Conservation (phyloP, 2,888 invertebrate species). For the Phytoseiulus persimilis region DNA sequence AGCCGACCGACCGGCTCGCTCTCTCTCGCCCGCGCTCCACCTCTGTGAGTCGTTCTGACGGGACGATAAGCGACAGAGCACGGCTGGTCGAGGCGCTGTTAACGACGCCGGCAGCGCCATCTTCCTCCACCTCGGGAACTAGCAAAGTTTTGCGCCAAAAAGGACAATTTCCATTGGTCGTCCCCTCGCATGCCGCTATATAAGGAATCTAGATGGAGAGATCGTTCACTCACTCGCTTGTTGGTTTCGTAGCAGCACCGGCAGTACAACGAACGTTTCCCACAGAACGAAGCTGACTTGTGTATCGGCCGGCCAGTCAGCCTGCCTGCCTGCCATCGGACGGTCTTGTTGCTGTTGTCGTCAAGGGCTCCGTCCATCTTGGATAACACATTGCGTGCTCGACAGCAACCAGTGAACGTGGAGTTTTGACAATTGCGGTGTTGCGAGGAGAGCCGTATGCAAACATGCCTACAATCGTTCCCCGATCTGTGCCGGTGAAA, state of each 20-base stretch:
- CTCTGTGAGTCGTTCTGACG: background rate
- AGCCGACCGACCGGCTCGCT: background rate
- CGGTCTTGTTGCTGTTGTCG: background rate
- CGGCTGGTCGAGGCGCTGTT: background rate
- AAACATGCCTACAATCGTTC: constrained; percentile 34
- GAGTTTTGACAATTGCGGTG: background rate
- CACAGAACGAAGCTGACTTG: background rate
- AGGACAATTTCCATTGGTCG: background rate
- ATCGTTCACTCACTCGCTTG: constrained; percentile 5
- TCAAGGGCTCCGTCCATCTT: background rate
- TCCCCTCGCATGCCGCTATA: background rate
- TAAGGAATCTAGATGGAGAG: background rate
- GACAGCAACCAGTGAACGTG: background rate
- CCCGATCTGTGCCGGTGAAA: constrained; percentile 14
- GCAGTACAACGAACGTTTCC: background rate
- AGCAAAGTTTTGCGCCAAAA: background rate
- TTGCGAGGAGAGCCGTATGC: background rate
- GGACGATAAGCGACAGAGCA: background rate
- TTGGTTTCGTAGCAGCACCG: background rate
- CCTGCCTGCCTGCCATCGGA: background rate
- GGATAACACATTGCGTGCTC: background rate
- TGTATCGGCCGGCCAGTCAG: background rate
- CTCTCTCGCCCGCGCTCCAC: background rate
- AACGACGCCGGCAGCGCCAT: background rate
- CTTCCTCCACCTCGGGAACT: background rate